Conservation (phyloP, 2,888 invertebrate genomes). For the Axea sp. region DNA sequence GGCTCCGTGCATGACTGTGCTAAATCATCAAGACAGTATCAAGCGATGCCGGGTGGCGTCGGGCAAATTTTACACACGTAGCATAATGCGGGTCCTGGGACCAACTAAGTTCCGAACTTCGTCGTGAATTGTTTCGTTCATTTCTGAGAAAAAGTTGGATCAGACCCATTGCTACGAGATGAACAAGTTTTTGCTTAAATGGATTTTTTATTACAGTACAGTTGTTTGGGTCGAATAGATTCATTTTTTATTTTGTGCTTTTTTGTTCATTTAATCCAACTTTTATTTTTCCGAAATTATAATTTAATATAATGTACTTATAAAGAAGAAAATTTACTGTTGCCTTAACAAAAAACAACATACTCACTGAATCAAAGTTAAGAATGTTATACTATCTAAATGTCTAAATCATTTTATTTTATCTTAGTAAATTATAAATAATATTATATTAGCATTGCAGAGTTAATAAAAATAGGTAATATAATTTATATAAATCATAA, state of each 20-base stretch:
- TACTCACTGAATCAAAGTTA: too few species aligned
- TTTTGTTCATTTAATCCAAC: too few species aligned
- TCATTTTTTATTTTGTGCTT: constrained; percentile 11
- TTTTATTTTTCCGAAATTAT: too few species aligned
- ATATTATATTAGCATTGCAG: too few species aligned
- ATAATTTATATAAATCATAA: too few species aligned
- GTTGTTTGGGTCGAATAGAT: constrained; percentile 6
- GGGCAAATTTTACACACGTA: constrained; percentile 54
- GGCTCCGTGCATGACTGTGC: constrained; percentile 42
- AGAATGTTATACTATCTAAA: too few species aligned
- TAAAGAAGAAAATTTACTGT: too few species aligned
- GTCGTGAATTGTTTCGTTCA: constrained; percentile 44
- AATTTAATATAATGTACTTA: too few species aligned
- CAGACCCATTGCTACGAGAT: constrained; percentile 24
- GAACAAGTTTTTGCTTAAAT: constrained; percentile 41
- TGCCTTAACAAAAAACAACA: too few species aligned
- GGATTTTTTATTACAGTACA: constrained; percentile 43
- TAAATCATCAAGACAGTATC: constrained; percentile 59
- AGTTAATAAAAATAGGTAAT: too few species aligned
- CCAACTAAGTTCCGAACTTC: constrained; percentile 38
- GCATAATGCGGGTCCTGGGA: constrained; percentile 44
- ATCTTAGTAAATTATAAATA: too few species aligned
- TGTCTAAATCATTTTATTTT: too few species aligned
- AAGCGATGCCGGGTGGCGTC: constrained; percentile 46
- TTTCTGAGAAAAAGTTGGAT: constrained; percentile 38